Conservation (phyloP, 2,797 vertebrate species). For the Cheirogaleus major region DNA sequence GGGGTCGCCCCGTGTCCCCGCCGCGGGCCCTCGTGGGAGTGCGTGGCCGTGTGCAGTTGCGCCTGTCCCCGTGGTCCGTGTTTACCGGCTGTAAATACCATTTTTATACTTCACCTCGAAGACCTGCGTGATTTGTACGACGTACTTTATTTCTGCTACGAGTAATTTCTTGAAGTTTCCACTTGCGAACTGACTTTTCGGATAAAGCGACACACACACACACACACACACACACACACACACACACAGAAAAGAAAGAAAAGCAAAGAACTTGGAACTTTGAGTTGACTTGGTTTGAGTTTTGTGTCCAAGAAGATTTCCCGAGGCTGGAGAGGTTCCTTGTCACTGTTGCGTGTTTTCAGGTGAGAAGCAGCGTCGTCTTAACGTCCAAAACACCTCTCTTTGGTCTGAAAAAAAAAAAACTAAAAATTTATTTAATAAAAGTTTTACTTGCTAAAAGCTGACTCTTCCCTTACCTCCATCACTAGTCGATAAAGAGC, state of each 20-base stretch:
- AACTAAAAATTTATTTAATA: constrained; percentile 87
- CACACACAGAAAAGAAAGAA: background rate
- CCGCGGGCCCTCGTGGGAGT: background rate
- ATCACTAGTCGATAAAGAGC: rapidly evolving
- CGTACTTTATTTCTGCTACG: constrained; percentile 88
- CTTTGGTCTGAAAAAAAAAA: constrained; percentile 80
- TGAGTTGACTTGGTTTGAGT: constrained; percentile 67
- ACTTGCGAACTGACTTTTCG: constrained; percentile 83
- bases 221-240: constrained; percentile 1
- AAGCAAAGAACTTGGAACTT: constrained; percentile 48
- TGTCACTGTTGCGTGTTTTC: constrained; percentile 69
- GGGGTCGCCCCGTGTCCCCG: background rate
- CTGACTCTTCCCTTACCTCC: background rate
- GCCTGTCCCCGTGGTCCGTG: constrained; percentile 82
- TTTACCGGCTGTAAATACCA: constrained; percentile 90
- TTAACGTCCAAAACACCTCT: constrained; percentile 78
- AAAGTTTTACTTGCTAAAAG: constrained; percentile 87
- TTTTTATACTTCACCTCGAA: constrained; percentile 89
- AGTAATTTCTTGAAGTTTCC: constrained; percentile 85
- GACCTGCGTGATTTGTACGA: constrained; percentile 87
- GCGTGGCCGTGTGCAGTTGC: constrained; percentile 61
- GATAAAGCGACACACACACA: background rate
- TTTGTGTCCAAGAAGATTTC: constrained; percentile 65
- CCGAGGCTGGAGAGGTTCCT: constrained; percentile 73
- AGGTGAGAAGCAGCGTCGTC: constrained; percentile 70